Base-by-base conservation (phyloP, 1,140 invertebrate genomes). In the Trichoplusia ni region DNA sequence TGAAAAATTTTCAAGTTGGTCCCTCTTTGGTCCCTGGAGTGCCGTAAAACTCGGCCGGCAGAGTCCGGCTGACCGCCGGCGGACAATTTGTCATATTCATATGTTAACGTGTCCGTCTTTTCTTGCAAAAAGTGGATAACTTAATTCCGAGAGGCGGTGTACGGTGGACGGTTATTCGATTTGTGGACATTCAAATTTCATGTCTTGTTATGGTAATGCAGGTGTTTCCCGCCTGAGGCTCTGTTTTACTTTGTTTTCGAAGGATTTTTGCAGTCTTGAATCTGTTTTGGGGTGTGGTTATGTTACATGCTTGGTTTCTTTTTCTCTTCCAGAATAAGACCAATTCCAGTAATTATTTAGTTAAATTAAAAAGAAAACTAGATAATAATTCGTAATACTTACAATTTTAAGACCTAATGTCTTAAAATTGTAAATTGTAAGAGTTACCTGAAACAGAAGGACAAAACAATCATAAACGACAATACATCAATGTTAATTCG, bases 11-110 rank as follows among this genome's bases (percentile, higher is more conserved):
- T 90, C 86, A 86, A 88, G 81, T 84, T 82, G 76, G 71, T 75
- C 78, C 81, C 84, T 79, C 73, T 59, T 11, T n/a, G 14, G 53
- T 86, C 85, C 83, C 87, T 49, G 5, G 87, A 75, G 87, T 73
- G 85, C 77, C 84, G 86, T 87, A 89, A 87, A 89, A 86, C 69
- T 89, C 81, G 44, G 79, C 53, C 76, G 72, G 81, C 74, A 77
- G 75, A 82, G 70, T 78, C 73, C 75, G 77, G 56, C 78, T 68
- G 80, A 79, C 85, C 82, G 77, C 77, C 73, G 75, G 44, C 84
- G 73, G 73, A 85, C 87, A 90, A 90, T 90, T 90, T 90, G 85
- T 90, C 87, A 90, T 88, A 90, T 90, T 90, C 87, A 90, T 90
- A 90, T 90, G 87, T 90, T 88, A 90, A 90, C 85, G 82, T 84